These are phyloP conservation scores for Phrynocephalus vlangalii DNA, from an alignment of 2,797 vertebrate genomes.

Conservation along the genomic window DNA sequence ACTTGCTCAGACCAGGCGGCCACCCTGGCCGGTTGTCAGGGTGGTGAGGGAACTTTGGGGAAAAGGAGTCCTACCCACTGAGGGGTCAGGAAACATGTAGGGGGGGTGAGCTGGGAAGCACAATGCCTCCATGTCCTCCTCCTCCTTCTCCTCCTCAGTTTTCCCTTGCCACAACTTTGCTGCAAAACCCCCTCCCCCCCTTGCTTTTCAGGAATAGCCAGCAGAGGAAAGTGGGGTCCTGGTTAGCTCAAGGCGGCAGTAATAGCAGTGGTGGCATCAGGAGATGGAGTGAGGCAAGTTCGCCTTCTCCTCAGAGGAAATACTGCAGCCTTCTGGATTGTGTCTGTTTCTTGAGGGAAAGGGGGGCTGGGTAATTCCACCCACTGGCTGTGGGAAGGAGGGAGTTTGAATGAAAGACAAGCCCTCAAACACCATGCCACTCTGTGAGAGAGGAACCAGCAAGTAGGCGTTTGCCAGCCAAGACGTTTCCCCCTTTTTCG, in stretches of 20 bases:
- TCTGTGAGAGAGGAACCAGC: conserved; percentile 89
- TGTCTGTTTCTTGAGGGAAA: conserved; percentile 81
- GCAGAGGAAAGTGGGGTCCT: conserved; percentile 83
- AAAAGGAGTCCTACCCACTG: not conserved
- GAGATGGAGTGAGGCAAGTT: conserved; percentile 57
- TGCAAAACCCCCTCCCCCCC: conserved; percentile 30
- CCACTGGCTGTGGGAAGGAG: conserved; percentile 81
- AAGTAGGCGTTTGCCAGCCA: conserved; percentile 77
- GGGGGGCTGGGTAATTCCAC: conserved; percentile 73
- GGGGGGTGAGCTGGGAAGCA: conserved; percentile 15
- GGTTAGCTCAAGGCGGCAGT: conserved; percentile 52
- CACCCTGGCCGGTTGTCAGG: too few species aligned
- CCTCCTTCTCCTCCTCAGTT: not conserved
- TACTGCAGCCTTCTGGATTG: conserved; percentile 81
- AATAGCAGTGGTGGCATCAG: not conserved
- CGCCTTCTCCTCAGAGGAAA: conserved; percentile 72
- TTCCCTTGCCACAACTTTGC: conserved; percentile 30
- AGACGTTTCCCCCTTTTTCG: conserved; percentile 43
- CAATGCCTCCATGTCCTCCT: not conserved
- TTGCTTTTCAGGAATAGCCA: conserved; percentile 73
- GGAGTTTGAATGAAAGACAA: conserved; percentile 88
- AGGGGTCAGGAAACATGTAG: too few species aligned
- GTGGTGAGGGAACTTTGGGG: conserved; percentile 43
- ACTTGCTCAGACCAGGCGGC: not conserved
- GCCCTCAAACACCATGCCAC: conserved; percentile 86